Evolutionary conservation across 2,888 invertebrate species (phyloP).

Genomic region (Cataglyphis livida): DNA sequence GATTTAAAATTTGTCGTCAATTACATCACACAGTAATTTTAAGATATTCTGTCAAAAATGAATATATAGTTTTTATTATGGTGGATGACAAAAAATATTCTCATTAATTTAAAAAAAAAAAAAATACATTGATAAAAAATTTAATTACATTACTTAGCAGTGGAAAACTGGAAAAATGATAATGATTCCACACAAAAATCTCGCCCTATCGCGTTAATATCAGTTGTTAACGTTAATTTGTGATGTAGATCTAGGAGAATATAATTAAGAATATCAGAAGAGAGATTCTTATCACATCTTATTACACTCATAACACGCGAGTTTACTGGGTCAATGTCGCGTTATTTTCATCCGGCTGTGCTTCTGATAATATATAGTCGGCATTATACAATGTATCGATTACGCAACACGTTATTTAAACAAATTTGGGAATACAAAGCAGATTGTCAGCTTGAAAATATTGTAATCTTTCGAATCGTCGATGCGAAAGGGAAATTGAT

Average conservation of each 20-base stretch:
- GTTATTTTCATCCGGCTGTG: conserved; percentile 3
- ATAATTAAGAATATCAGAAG: conserved; percentile 33
- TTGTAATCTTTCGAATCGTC: conserved; percentile 12
- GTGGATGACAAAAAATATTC: background rate
- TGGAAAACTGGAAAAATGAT: background rate
- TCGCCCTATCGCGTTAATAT: background rate
- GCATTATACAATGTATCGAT: background rate
- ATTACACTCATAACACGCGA: conserved; percentile 13
- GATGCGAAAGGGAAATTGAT: conserved; percentile 7
- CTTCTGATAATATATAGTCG: conserved; percentile 7
- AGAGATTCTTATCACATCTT: conserved; percentile 38
- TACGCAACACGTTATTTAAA: background rate
- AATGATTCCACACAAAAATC: background rate
- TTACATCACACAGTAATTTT: background rate
- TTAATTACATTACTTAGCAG: background rate
- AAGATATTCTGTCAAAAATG: background rate
- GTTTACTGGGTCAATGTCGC: conserved; percentile 43
- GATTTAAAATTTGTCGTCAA: background rate
- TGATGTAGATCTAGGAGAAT: background rate
- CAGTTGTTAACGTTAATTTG: background rate
- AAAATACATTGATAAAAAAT: background rate
- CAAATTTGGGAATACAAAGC: conserved; percentile 17
- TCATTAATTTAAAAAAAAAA: background rate
- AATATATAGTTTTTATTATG: background rate
- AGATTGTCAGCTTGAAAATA: conserved; percentile 29